These are phyloP conservation scores for Leptopilina boulardi DNA, from an alignment of 1,140 invertebrate genomes.

Conservation along the genomic window DNA sequence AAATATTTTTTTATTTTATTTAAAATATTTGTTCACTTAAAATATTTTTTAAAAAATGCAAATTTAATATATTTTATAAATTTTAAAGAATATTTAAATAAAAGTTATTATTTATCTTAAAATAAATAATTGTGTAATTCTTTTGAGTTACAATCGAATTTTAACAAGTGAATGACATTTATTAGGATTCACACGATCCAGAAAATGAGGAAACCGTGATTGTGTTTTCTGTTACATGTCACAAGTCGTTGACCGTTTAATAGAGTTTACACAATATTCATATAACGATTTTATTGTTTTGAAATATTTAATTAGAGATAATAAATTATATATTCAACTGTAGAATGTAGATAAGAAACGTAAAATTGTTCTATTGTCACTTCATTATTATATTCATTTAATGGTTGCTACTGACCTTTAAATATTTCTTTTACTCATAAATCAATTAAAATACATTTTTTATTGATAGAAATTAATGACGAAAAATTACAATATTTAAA, in stretches of 20 bases:
- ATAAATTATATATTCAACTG: neutral
- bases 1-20: too few relatives aligned
- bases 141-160: neutral
- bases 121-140: neutral
- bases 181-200: conserved; percentile 1
- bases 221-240: neutral
- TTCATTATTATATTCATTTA: neutral
- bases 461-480: too few relatives aligned
- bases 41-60: too few relatives aligned
- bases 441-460: too few relatives aligned
- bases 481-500: too few relatives aligned
- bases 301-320: neutral
- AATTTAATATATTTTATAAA: too few relatives aligned
- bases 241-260: conserved; percentile 8
- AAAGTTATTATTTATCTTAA: too few relatives aligned
- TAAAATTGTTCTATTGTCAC: neutral
- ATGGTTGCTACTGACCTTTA: neutral
- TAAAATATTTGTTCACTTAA: too few relatives aligned
- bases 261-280: conserved; percentile 7
- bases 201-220: neutral
- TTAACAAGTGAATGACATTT: neutral
- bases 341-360: neutral
- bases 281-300: neutral
- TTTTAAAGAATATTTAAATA: too few relatives aligned
- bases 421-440: neutral